These are phyloP conservation scores for Macrobrachium nipponense DNA, from an alignment of 1,140 invertebrate species.

Conservation along the genomic window DNA sequence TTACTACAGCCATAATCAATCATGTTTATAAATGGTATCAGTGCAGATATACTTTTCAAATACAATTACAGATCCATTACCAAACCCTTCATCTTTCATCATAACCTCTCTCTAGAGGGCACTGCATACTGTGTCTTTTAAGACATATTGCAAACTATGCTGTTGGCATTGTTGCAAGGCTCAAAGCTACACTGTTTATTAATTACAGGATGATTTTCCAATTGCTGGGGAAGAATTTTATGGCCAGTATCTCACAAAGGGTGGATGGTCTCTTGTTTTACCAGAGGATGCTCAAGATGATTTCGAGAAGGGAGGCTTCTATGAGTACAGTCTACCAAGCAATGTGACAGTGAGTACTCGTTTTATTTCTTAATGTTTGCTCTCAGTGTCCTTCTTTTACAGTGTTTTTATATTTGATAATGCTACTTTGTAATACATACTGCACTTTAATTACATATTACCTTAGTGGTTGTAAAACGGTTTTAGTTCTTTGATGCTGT, in stretches of 20 bases:
- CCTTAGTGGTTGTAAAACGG: no score
- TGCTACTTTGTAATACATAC: background rate
- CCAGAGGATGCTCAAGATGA: slow-evolving; percentile 53
- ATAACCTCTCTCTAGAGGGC: no score
- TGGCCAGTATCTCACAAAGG: slow-evolving; percentile 65
- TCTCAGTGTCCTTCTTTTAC: background rate
- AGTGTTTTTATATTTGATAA: background rate
- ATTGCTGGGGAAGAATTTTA: slow-evolving; percentile 66
- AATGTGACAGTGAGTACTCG: slow-evolving; percentile 30
- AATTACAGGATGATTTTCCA: slow-evolving; percentile 63
- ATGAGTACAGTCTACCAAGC: slow-evolving; percentile 41
- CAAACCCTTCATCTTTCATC: no score
- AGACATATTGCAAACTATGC: no score
- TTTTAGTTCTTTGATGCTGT: no score
- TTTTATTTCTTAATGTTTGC: background rate
- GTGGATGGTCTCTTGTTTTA: slow-evolving; percentile 66
- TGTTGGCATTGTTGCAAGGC: no score
- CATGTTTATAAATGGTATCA: no score
- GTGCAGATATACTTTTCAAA: no score
- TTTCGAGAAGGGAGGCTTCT: slow-evolving; percentile 64
- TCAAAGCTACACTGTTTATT: background rate
- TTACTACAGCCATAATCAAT: no score
- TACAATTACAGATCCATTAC: no score
- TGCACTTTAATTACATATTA: no score
- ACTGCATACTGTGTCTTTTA: no score